Evolutionary conservation across 2,797 vertebrate species (phyloP).

Genomic region (Halcyon chelicuti): DNA sequence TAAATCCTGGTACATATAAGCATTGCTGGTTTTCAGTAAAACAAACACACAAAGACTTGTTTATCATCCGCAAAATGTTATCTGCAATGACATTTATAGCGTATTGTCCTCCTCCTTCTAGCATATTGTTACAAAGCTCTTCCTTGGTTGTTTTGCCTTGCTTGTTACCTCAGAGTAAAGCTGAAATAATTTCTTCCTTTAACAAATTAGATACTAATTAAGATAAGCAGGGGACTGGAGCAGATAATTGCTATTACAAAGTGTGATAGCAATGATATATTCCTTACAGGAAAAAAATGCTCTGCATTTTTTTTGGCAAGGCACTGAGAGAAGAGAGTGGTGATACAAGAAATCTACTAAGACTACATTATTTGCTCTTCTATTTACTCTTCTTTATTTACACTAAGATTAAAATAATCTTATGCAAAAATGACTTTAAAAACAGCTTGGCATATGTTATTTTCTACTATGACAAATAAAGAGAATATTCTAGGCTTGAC

Average conservation of each 20-base stretch:
- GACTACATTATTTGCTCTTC: background rate
- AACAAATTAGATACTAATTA: conserved; percentile 73
- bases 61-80: background rate
- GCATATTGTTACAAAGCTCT: background rate
- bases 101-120: background rate
- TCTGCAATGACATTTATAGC: background rate
- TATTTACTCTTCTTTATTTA: background rate
- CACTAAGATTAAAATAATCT: background rate
- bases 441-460: background rate
- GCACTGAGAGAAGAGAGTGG: background rate
- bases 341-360: background rate
- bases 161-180: conserved; percentile 47
- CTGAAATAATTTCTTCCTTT: conserved; percentile 53
- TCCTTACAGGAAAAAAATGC: background rate
- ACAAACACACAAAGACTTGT: background rate
- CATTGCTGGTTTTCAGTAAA: background rate
- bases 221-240: conserved; percentile 37
- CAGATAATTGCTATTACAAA: conserved; percentile 47
- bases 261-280: background rate
- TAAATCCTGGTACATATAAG: background rate
- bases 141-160: background rate
- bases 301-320: background rate
- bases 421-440: background rate
- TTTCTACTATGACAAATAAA: background rate
- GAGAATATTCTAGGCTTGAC: background rate